phyloP scores from a whole-genome alignment of 2,113 vertebrate genomes.

The Danionella cerebrum region DNA sequence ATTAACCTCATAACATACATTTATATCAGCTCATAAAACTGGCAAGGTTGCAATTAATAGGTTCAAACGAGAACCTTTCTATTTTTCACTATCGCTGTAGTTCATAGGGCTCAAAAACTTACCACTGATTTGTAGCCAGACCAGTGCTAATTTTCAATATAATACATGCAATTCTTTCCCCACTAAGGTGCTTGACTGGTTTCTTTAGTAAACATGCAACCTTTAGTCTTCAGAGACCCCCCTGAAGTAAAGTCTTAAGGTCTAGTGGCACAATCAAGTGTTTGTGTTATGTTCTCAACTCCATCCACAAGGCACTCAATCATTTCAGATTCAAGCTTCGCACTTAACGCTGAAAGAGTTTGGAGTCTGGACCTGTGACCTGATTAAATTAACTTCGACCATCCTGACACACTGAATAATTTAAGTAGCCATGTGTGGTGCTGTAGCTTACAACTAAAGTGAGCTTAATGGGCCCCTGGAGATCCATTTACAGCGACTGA shows the following conservation, averaged over 20 bases:
- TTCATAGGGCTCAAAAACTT: too few relatives aligned
- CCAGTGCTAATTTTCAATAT: too few relatives aligned
- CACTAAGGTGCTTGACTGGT: too few relatives aligned
- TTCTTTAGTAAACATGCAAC: too few relatives aligned
- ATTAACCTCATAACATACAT: too few relatives aligned
- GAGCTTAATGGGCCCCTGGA: conserved; percentile 29
- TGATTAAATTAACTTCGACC: conserved; percentile 32
- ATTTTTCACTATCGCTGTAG: too few relatives aligned
- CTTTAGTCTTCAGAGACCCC: too few relatives aligned
- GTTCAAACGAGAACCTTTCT: too few relatives aligned
- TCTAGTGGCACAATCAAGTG: neutral
- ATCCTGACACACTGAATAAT: conserved; percentile 26
- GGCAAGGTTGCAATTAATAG: too few relatives aligned
- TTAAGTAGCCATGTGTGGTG: conserved; percentile 3
- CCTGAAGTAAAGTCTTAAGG: neutral
- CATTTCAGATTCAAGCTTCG: neutral
- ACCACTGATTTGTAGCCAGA: too few relatives aligned
- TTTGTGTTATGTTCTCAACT: neutral
- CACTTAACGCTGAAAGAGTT: neutral
- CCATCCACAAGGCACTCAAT: neutral
- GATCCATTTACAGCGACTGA: conserved; percentile 13
- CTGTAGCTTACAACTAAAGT: conserved; percentile 31
- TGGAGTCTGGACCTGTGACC: conserved; percentile 25
- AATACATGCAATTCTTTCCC: too few relatives aligned
- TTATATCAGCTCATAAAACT: too few relatives aligned